A percentile compares a stretch with the other conserved stretches of the same genome.
Evolutionary conservation across 2,797 vertebrate species (phyloP).

Genomic region (Myripristis jacobus): DNA sequence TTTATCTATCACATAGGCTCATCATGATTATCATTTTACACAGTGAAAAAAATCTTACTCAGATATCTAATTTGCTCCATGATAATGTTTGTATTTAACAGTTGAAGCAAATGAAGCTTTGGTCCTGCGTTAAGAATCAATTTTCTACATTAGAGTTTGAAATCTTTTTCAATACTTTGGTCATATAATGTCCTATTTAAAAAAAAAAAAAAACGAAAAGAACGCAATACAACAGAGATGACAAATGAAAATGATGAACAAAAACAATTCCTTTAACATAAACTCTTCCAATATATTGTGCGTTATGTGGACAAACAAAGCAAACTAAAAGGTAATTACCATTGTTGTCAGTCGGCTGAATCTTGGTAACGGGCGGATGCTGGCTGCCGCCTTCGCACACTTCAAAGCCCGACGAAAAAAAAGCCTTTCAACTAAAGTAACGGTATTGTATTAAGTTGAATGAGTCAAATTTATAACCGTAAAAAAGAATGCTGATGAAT

Average conservation of each 20-base stretch:
- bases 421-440: constrained; percentile 15
- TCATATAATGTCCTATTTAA: no score
- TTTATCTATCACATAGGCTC: no score
- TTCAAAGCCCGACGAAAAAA: neutral
- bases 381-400: constrained; percentile 34
- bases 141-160: neutral
- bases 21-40: no score
- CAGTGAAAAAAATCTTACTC: neutral
- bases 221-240: neutral
- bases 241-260: neutral
- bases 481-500: accelerated
- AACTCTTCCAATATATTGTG: neutral
- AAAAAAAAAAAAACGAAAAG: no score
- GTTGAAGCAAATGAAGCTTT: neutral
- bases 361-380: constrained; percentile 53
- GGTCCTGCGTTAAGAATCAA: neutral
- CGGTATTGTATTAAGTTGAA: neutral
- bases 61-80: neutral
- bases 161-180: no score
- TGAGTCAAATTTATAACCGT: neutral
- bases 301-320: constrained; percentile 1
- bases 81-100: neutral
- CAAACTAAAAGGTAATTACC: constrained; percentile 54
- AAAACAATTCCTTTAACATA: neutral
- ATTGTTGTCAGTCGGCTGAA: constrained; percentile 39